These are phyloP conservation scores for Keiferia lycopersicella DNA, from an alignment of 2,888 invertebrate genomes.

Conservation along the genomic window DNA sequence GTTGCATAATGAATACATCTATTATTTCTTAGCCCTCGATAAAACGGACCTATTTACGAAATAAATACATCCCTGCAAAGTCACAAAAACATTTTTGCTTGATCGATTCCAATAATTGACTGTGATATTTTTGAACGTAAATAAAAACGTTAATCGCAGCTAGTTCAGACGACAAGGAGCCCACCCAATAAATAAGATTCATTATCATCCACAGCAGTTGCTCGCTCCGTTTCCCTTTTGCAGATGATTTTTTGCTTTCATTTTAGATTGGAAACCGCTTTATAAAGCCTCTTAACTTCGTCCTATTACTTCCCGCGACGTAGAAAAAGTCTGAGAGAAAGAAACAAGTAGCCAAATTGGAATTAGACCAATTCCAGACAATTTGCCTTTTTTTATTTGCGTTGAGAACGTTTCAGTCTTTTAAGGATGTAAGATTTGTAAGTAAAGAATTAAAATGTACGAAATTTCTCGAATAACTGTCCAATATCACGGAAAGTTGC, in stretches of 20 bases:
- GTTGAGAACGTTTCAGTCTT: background rate
- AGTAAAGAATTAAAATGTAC: no score
- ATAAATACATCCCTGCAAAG: no score
- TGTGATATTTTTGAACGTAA: no score
- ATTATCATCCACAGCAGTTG: background rate
- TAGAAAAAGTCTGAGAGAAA: slow-evolving; percentile 3
- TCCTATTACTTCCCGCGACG: slow-evolving; percentile 8
- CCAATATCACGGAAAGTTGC: background rate
- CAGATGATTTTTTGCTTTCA: background rate
- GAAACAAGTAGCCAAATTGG: slow-evolving; percentile 21
- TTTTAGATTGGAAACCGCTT: slow-evolving; percentile 16
- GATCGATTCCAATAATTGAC: no score
- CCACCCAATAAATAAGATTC: slow-evolving; percentile 6
- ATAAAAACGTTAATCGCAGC: background rate
- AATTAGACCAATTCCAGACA: slow-evolving; percentile 25
- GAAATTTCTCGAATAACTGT: background rate
- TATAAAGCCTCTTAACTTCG: slow-evolving; percentile 20
- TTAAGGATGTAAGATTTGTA: no score
- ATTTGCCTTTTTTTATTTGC: slow-evolving; percentile 21
- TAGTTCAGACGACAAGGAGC: background rate
- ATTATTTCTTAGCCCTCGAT: no score
- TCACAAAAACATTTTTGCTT: no score
- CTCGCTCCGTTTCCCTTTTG: background rate
- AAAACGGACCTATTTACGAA: no score
- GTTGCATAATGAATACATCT: no score